phyloP scores from a whole-genome alignment of 2,888 invertebrate species.

The Eupithecia inturbata region DNA sequence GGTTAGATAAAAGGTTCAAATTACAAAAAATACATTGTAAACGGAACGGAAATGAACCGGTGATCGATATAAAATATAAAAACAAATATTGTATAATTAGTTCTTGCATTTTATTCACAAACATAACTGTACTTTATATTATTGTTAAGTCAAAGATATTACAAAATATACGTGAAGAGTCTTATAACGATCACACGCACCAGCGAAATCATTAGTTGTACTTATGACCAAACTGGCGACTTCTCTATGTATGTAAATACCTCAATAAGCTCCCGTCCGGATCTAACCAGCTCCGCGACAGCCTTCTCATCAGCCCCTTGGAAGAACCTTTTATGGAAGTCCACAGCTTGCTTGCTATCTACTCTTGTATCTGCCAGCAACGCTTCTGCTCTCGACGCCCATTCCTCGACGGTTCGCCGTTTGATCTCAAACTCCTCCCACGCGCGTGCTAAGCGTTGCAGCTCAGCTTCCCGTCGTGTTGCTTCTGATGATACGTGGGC shows the following conservation, averaged over 20 bases:
- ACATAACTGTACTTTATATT: no score
- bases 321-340: constrained; percentile 94
- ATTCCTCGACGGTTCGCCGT: constrained; percentile 91
- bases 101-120: no score
- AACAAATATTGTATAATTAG: no score
- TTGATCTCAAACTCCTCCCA: constrained; percentile 94
- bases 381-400: constrained; percentile 93
- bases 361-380: constrained; percentile 91
- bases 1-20: background rate
- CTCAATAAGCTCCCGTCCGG: constrained; percentile 89
- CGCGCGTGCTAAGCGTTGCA: constrained; percentile 90
- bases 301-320: constrained; percentile 93
- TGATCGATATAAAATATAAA: no score
- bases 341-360: constrained; percentile 91
- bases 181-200: no score
- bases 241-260: no score
- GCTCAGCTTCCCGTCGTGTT: constrained; percentile 89
- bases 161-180: no score
- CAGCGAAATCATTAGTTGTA: no score
- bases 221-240: no score
- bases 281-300: constrained; percentile 90
- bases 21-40: no score
- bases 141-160: no score
- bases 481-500: constrained; percentile 90
- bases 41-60: no score